Evolutionary conservation across 2,888 invertebrate species (phyloP).

Genomic region (Drosophila ochracea): DNA sequence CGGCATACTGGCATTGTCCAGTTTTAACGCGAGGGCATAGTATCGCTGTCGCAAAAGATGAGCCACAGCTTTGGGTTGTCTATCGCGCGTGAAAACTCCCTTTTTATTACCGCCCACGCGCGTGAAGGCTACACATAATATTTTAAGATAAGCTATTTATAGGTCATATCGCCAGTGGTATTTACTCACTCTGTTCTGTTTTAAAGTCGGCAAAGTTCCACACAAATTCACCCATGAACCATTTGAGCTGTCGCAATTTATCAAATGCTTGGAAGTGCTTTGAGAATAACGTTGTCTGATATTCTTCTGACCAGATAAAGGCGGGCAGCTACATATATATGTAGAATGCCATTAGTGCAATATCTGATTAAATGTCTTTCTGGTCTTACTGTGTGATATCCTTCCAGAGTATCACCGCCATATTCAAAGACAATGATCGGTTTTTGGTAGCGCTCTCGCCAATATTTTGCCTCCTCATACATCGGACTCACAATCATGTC

Average conservation of each 20-base stretch:
- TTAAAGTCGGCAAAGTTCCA: conserved; percentile 99
- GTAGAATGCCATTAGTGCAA: neutral
- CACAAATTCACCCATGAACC: conserved; percentile 97
- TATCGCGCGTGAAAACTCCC: conserved; percentile 94
- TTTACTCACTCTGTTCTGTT: conserved; percentile 92
- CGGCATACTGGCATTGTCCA: conserved; percentile 87
- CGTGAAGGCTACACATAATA: conserved; percentile 86
- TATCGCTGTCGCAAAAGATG: conserved; percentile 93
- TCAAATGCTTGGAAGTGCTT: conserved; percentile 97
- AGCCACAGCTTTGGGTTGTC: conserved; percentile 96
- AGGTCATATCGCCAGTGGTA: neutral
- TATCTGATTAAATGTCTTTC: neutral
- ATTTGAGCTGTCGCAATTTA: conserved; percentile 89
- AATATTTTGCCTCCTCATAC: conserved; percentile 90
- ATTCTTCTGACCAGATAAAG: conserved; percentile 98
- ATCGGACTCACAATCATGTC: conserved; percentile 91
- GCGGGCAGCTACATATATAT: conserved; percentile 87
- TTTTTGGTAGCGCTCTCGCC: conserved; percentile 92
- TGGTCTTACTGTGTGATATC: conserved; percentile 92
- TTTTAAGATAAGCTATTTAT: neutral
- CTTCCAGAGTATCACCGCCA: conserved; percentile 97
- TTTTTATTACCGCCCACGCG: conserved; percentile 95
- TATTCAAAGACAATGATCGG: conserved; percentile 98
- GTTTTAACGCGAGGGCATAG: conserved; percentile 87
- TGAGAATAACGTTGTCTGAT: conserved; percentile 92